Evolutionary conservation across 2,113 vertebrate genomes (phyloP), one percentile per base, ranked within the genome.

Genomic region (Marmota flaviventris): DNA sequence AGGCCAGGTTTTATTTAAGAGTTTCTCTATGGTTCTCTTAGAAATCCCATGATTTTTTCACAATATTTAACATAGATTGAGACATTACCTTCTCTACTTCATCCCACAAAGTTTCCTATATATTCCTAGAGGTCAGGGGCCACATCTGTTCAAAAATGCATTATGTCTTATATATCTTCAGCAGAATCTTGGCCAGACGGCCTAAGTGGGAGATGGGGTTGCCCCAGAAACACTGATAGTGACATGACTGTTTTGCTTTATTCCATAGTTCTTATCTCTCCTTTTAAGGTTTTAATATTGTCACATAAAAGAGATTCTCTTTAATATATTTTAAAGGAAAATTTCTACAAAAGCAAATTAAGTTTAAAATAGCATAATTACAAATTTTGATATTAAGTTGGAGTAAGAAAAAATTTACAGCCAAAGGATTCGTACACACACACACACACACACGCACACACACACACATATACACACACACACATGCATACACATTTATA

Each of bases 101-200:
- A 10, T 61, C 25, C 72, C 17, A 70, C 24, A 94, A 88, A 86
- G 11, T 11, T 14, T 29, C 7, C 45, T 70, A 93, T 69, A 84
- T 93, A 86, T 72, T 56, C 79, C 91, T 61, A 93, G 25, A 92
- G 61, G 69, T 56, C 20, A 78, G 39, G 25, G 29, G 3, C 29
- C 61, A 84, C 39, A 77, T 37, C 6, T 94, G 56, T 72, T 56
- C 75, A 78, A 95, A 97, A 84, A 76, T 32, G 95, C 85, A 90
- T 95, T 67, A 51, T 56, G 34, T 92, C 98, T 97, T 39, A 92
- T 39, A 86, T 69, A 53, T 91, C 58, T 82, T 77, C 76, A 83
- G 20, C 34, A 70, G 86, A 73, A 86, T 86, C 42, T 63, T 70
- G 45, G 72, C 45, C 84, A 72, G 76, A 92, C 27, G n/a, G 39